Percentiles rank a stretch among this genome's conserved stretches.
phyloP scores from a whole-genome alignment of 1,140 invertebrate genomes.

The Potamilus streckersoni region DNA sequence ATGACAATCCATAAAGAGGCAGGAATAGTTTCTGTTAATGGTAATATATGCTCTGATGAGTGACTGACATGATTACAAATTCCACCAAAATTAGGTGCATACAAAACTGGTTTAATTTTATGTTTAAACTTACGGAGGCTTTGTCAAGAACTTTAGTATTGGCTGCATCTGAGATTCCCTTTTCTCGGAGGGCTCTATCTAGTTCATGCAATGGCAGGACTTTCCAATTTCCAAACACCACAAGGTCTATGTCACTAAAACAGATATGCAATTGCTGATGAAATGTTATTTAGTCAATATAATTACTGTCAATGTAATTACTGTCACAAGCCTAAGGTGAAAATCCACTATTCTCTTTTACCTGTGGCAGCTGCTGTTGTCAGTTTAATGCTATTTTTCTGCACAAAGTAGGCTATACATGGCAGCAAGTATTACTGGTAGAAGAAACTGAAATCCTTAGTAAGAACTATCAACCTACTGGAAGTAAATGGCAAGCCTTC shows the following conservation, averaged over 20 bases:
- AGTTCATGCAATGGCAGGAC: slow-evolving; percentile 86
- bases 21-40: too few relatives aligned
- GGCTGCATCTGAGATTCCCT: slow-evolving; percentile 87
- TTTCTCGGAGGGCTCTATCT: slow-evolving; percentile 87
- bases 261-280: slow-evolving; percentile 25
- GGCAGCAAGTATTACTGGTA: too few relatives aligned
- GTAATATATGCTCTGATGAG: too few relatives aligned
- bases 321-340: not conserved
- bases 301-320: not conserved
- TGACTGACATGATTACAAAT: too few relatives aligned
- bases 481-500: too few relatives aligned
- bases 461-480: too few relatives aligned
- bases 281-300: not conserved
- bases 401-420: too few relatives aligned
- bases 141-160: slow-evolving; percentile 96
- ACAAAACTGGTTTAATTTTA: not conserved
- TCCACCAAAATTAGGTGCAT: too few relatives aligned
- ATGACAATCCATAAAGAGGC: too few relatives aligned
- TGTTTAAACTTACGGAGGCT: slow-evolving; percentile 80
- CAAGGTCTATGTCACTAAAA: slow-evolving; percentile 95
- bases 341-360: not conserved
- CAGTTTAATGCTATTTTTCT: too few relatives aligned
- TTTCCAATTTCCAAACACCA: slow-evolving; percentile 95
- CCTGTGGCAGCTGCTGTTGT: not conserved
- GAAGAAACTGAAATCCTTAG: too few relatives aligned